These are phyloP conservation scores for Drosophila tani DNA, from an alignment of 1,140 invertebrate genomes.

Conservation along the genomic window DNA sequence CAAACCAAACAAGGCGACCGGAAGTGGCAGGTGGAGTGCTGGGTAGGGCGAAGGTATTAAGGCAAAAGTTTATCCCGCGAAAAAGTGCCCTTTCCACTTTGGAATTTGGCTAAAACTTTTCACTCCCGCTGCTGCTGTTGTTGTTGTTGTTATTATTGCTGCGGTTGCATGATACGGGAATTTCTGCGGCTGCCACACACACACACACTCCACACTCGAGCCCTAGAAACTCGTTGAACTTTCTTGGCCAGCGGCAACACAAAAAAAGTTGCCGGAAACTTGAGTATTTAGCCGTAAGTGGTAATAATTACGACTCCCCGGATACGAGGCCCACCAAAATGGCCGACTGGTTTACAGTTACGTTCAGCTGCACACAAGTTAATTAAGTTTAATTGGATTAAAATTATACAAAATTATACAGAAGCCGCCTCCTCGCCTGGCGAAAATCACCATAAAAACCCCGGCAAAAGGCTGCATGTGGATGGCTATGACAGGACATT, in stretches of 20 bases:
- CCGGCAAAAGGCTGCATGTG: too few relatives aligned
- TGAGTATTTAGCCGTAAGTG: constrained; percentile 82
- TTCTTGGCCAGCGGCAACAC: constrained; percentile 18
- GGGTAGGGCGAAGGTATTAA: constrained; percentile 60
- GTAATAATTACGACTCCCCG: constrained; percentile 77
- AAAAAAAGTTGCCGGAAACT: constrained; percentile 36
- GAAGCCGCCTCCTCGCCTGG: background rate
- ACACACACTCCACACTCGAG: constrained; percentile 6
- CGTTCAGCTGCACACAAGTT: constrained; percentile 56
- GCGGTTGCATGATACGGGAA: constrained; percentile 70
- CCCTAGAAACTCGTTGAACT: constrained; percentile 20
- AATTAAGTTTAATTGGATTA: constrained; percentile 83
- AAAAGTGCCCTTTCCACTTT: constrained; percentile 9
- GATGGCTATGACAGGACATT: constrained; percentile 5
- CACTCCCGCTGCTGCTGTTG: constrained; percentile 26
- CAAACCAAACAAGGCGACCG: constrained; percentile 19
- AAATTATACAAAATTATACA: constrained; percentile 72
- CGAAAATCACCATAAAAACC: constrained; percentile 19
- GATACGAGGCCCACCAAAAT: constrained; percentile 34
- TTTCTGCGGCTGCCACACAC: constrained; percentile 52
- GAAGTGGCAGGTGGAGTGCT: constrained; percentile 6
- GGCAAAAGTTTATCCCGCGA: constrained; percentile 63
- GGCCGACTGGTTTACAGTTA: constrained; percentile 53
- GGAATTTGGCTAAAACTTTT: constrained; percentile 63
- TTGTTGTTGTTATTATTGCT: constrained; percentile 34